Evolutionary conservation across 1,140 invertebrate species (phyloP).

Genomic region (Sesamia nonagrioides): DNA sequence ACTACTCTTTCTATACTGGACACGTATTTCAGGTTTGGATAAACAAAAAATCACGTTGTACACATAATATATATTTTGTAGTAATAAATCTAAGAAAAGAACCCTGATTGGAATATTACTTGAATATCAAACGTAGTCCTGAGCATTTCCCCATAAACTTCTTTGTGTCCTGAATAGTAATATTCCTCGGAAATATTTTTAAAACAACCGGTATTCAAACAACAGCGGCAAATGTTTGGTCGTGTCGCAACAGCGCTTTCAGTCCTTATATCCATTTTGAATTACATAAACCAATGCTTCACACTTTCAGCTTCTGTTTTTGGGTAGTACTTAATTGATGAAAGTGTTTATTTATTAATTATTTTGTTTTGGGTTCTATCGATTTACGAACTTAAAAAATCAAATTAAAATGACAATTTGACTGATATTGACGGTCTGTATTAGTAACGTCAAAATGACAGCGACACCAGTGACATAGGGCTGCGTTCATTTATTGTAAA

Average conservation of each 20-base stretch:
- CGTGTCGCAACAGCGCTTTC: background rate
- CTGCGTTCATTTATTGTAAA: background rate
- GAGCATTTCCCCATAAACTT: constrained; percentile 56
- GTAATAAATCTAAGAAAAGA: background rate
- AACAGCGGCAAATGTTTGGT: constrained; percentile 52
- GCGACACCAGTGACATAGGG: background rate
- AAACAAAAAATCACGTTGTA: no score
- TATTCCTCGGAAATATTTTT: constrained; percentile 55
- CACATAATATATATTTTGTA: no score
- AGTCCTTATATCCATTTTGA: constrained; percentile 11
- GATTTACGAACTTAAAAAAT: background rate
- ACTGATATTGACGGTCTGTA: no score
- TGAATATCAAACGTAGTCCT: constrained; percentile 56
- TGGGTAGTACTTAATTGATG: constrained; percentile 7
- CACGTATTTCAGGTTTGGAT: no score
- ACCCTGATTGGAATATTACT: constrained; percentile 35
- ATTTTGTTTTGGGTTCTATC: background rate
- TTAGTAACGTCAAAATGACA: background rate
- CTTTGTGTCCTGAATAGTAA: constrained; percentile 41
- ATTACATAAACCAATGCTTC: background rate
- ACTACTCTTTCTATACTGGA: no score
- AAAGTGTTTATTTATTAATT: background rate
- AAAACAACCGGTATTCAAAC: constrained; percentile 42
- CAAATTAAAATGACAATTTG: background rate
- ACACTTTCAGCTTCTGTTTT: background rate